These are phyloP conservation scores for Tipula vernalis DNA, from an alignment of 2,888 invertebrate species.

Conservation along the genomic window DNA sequence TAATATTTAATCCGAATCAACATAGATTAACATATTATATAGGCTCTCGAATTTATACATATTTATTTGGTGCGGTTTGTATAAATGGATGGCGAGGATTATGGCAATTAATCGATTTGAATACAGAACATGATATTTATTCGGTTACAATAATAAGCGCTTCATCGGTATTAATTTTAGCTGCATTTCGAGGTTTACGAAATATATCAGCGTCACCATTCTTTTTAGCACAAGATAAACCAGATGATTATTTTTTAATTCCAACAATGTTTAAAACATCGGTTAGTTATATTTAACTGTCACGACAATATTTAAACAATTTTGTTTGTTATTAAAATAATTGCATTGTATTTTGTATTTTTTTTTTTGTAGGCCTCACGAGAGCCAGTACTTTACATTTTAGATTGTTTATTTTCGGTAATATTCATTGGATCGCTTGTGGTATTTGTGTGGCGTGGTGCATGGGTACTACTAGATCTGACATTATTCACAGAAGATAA, in stretches of 20 bases:
- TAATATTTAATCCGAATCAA: slow-evolving; percentile 51
- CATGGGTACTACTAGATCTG: slow-evolving; percentile 71
- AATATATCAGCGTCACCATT: slow-evolving; percentile 77
- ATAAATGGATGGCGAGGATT: slow-evolving; percentile 82
- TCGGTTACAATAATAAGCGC: slow-evolving; percentile 50
- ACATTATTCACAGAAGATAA: slow-evolving; percentile 61
- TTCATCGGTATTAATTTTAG: slow-evolving; percentile 53
- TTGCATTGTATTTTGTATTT: not conserved
- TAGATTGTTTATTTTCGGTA: slow-evolving; percentile 79
- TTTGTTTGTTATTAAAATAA: not conserved
- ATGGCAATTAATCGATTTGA: slow-evolving; percentile 60
- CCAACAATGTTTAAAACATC: slow-evolving; percentile 71
- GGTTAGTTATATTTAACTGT: slow-evolving; percentile 41
- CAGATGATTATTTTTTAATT: slow-evolving; percentile 68
- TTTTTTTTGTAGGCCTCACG: slow-evolving; percentile 48
- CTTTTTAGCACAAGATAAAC: slow-evolving; percentile 59
- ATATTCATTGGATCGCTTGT: slow-evolving; percentile 72
- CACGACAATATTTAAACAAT: not conserved
- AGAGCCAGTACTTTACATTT: slow-evolving; percentile 58
- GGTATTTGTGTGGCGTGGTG: slow-evolving; percentile 80
- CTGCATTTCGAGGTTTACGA: slow-evolving; percentile 54
- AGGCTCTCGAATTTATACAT: slow-evolving; percentile 60
- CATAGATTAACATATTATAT: slow-evolving; percentile 55
- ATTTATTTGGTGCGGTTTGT: slow-evolving; percentile 62
- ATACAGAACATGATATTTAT: slow-evolving; percentile 46